Base-by-base conservation (phyloP, 1,140 invertebrate genomes). In the Pachyrhynchus sulphureomaculatus region DNA sequence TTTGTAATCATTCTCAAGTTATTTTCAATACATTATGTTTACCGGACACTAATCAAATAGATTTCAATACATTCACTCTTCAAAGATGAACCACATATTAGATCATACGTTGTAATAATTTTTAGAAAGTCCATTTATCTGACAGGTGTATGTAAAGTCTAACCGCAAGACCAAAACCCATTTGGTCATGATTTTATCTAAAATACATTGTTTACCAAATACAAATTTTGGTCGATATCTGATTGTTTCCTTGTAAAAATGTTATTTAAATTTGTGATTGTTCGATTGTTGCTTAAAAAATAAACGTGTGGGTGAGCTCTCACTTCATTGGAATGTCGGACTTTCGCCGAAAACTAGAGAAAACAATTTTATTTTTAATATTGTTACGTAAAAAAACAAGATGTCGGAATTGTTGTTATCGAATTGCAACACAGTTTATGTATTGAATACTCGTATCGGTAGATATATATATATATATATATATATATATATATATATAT, bases 191-290 rank as follows among this genome's bases (percentile, higher is more conserved):
- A 59, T 59, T 32, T 42, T 52, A 59, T 59, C 57, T 51, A 26
- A 10, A 18, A 21, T 34, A 59, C 47, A 59, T 59, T 59, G 57
- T 59, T 52, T 41, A 52, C 57, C 57, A 59, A 52, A 59, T 51
- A 59, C 47, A 51, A 52, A 59, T 51, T 52, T 59, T 52, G 17
- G 37, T 20, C 57, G 29, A 33, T 59, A 59, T 59, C 57, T 59
- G 57, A 59, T 59, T 26, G 47, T 52, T 59, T 59, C 57, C 47
- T 29, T 24, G 57, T 59, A 59, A 59, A 59, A 59, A 59, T 48
- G 20, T 24, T 36, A 57, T 59, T 59, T 59, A 49, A 59, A 59
- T 51, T 41, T 42, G 24, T 44, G 55, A 58, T 58, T 59, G 57
- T 59, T 59, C 47, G 55, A 57, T 57, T 57, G 42, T 57, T 52